Evolutionary conservation across 1,140 invertebrate species (phyloP).

Genomic region (Ceratitis capitata): DNA sequence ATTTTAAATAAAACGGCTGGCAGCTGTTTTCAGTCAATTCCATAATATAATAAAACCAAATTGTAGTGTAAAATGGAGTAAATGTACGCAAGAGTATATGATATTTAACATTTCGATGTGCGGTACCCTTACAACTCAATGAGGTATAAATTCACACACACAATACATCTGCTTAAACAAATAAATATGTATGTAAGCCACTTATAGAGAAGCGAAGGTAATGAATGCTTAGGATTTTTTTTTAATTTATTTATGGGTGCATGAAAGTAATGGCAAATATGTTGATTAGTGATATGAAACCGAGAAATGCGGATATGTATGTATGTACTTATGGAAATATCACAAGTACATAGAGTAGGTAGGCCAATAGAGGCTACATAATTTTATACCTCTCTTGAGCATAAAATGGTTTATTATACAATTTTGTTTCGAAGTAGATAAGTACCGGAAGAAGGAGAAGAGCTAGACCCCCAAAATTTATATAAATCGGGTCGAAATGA

Average conservation of each 20-base stretch:
- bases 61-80: neutral
- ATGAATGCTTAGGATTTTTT: neutral
- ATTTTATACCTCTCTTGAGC: too few relatives aligned
- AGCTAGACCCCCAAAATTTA: too few relatives aligned
- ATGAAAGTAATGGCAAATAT: neutral
- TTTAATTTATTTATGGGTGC: neutral
- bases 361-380: too few relatives aligned
- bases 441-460: too few relatives aligned
- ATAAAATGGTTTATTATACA: too few relatives aligned
- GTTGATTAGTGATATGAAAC: neutral
- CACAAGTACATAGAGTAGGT: too few relatives aligned
- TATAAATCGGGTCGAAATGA: too few relatives aligned
- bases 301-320: neutral
- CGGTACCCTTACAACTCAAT: neutral
- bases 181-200: neutral
- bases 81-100: neutral
- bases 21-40: conserved; percentile 30
- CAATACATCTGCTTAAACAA: neutral
- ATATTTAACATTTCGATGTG: neutral
- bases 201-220: neutral
- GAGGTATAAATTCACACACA: neutral
- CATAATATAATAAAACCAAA: neutral
- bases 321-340: neutral
- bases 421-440: too few relatives aligned
- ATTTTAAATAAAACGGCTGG: neutral